Conservation (phyloP, 2,797 vertebrate genomes). For the Notoglanidium macrostoma region DNA sequence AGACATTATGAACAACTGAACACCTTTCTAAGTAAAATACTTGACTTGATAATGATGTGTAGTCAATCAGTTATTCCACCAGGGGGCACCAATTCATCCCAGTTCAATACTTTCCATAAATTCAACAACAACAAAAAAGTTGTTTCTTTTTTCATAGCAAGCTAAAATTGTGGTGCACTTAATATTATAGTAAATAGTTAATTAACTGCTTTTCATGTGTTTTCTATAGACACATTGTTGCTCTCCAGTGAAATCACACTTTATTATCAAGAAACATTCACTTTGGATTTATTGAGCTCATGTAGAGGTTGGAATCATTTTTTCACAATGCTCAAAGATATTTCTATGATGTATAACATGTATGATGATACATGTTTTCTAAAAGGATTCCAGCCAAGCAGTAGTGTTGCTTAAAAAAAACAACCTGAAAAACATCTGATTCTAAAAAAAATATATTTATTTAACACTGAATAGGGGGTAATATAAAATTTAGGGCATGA, state of each 20-base stretch:
- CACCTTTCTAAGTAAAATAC: not conserved
- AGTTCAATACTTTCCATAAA: not conserved
- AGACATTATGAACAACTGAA: constrained; percentile 18
- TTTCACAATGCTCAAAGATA: no score
- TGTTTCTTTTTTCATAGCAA: not conserved
- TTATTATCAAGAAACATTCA: not conserved
- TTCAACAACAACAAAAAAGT: not conserved
- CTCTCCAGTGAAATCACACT: not conserved
- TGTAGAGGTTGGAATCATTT: not conserved
- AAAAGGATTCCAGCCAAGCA: not conserved
- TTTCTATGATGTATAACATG: not conserved
- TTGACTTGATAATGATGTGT: constrained; percentile 16
- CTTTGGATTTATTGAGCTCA: not conserved
- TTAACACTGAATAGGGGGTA: not conserved
- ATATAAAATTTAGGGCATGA: not conserved
- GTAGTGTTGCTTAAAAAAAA: constrained; percentile 1
- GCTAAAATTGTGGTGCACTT: not conserved
- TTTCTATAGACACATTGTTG: not conserved
- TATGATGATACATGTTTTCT: not conserved
- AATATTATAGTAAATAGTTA: not conserved
- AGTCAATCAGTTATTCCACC: constrained; percentile 22
- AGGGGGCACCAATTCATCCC: constrained; percentile 18
- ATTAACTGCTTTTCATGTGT: not conserved
- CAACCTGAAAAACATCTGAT: not conserved
- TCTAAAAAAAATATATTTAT: not conserved